Evolutionary conservation across 2,113 vertebrate genomes (phyloP).

Genomic region (Prunella fulvescens): DNA sequence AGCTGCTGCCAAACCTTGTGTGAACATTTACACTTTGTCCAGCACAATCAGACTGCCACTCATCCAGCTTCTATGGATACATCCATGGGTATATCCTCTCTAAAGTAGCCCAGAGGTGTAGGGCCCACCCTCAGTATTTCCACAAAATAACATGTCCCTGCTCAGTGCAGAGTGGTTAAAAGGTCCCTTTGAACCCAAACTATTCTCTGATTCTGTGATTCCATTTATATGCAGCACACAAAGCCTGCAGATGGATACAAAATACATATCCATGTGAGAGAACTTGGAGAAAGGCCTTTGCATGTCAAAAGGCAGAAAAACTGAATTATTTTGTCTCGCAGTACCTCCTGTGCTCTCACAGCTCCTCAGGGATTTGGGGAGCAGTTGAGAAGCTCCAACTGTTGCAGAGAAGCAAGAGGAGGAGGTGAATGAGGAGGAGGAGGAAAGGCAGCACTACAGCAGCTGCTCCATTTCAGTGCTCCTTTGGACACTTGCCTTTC

Average conservation of each 20-base stretch:
- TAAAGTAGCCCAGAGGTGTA: not conserved
- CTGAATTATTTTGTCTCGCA: not conserved
- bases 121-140: not conserved
- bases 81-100: not conserved
- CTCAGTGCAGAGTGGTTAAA: not conserved
- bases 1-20: not conserved
- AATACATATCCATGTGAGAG: not conserved
- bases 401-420: not conserved
- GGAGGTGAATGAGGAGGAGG: not conserved
- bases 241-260: not conserved
- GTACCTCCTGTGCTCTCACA: not conserved
- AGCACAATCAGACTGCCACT: not conserved
- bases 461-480: conserved; percentile 9
- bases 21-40: not conserved
- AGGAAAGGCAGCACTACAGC: not conserved
- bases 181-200: not conserved
- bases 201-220: not conserved
- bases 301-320: not conserved
- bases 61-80: not conserved
- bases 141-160: not conserved
- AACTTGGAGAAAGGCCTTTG: not conserved
- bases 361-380: not conserved
- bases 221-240: not conserved
- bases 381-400: not conserved
- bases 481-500: not conserved